Conservation (phyloP, 2,113 vertebrate genomes). For the Beaufortia kweichowensis region DNA sequence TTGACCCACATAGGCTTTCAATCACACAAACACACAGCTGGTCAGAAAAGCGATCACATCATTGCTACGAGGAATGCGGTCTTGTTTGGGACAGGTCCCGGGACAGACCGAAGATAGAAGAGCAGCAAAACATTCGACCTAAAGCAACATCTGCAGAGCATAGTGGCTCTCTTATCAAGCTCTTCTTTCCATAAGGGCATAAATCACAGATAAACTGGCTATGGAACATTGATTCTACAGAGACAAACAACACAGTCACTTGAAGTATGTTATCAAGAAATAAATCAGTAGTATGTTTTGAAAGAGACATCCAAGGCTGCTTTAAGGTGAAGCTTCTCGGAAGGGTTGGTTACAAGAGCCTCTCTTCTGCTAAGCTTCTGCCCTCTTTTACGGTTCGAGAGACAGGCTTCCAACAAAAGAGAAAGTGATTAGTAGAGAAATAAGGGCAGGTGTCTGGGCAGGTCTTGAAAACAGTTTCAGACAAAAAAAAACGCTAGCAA, state of each 20-base stretch:
- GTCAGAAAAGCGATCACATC: slow-evolving; percentile 43
- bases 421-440: slow-evolving; percentile 6
- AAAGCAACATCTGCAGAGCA: slow-evolving; percentile 31
- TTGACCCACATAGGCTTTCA: slow-evolving; percentile 17
- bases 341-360: slow-evolving; percentile 9
- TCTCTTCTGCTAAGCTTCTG: slow-evolving; percentile 23
- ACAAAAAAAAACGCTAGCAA: slow-evolving; percentile 41
- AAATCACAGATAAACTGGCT: slow-evolving; percentile 5
- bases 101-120: not conserved
- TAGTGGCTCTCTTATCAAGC: slow-evolving; percentile 18
- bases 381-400: slow-evolving; percentile 39
- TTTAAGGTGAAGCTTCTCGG: slow-evolving; percentile 4
- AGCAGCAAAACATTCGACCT: slow-evolving; percentile 13
- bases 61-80: slow-evolving; percentile 32
- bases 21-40: slow-evolving; percentile 36
- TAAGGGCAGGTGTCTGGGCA: slow-evolving; percentile 43
- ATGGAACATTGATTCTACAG: slow-evolving; percentile 20
- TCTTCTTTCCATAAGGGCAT: slow-evolving; percentile 28
- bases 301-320: not conserved
- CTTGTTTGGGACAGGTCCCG: slow-evolving; percentile 26
- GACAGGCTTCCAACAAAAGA: slow-evolving; percentile 8
- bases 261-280: slow-evolving; percentile 7
- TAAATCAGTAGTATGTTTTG: slow-evolving; percentile 12
- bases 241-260: slow-evolving; percentile 5
- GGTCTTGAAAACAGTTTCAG: slow-evolving; percentile 41